Evolutionary conservation across 2,113 vertebrate species (phyloP).

Genomic region (Chamaea fasciata): DNA sequence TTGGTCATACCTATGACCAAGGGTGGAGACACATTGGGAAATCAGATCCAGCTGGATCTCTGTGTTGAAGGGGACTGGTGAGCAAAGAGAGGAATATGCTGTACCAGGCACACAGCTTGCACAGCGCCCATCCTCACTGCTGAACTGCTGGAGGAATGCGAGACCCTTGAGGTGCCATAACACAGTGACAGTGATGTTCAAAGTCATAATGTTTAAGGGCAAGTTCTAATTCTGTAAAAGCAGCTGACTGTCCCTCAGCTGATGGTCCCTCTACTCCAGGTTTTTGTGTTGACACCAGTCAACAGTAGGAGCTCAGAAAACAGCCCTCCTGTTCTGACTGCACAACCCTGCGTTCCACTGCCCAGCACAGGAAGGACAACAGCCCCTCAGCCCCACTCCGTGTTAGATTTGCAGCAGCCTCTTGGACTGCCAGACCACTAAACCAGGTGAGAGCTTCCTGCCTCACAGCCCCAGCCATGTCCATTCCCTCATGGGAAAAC

Average conservation of each 20-base stretch:
- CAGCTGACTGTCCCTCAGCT: not conserved
- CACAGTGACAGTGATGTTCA: not conserved
- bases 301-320: not conserved
- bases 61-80: constrained; percentile 54
- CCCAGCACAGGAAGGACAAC: not conserved
- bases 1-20: not conserved
- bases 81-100: constrained; percentile 40
- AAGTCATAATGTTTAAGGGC: constrained; percentile 53
- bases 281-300: not conserved
- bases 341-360: too few species aligned
- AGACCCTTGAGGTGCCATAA: not conserved
- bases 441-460: not conserved
- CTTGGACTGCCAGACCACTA: too few species aligned
- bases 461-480: not conserved
- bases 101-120: constrained; percentile 8
- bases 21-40: not conserved
- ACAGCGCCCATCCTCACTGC: constrained; percentile 6
- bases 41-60: not conserved
- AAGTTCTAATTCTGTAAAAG: constrained; percentile 56
- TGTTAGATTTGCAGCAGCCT: not conserved
- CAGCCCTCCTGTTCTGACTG: too few species aligned
- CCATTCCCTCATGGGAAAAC: not conserved
- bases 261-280: not conserved
- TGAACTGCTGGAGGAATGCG: constrained; percentile 17
- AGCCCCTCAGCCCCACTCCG: too few species aligned